phyloP scores from a whole-genome alignment of 2,113 vertebrate species.

The Malurus cyaneus region DNA sequence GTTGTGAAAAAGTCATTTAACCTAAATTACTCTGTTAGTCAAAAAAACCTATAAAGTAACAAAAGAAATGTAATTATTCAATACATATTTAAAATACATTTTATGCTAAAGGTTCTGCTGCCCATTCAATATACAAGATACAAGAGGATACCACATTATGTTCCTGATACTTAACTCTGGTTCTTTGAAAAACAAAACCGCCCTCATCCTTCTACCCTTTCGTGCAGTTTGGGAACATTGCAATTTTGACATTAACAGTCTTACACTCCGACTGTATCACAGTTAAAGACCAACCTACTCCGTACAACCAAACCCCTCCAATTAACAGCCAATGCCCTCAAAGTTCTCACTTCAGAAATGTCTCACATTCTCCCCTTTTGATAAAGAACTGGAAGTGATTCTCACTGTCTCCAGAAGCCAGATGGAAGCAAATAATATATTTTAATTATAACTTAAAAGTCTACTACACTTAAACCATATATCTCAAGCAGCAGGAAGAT shows the following conservation, averaged over 20 bases:
- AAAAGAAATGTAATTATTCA: not conserved
- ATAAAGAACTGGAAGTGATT: not conserved
- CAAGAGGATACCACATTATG: not conserved
- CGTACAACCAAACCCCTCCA: not conserved
- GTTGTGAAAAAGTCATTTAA: constrained; percentile 7
- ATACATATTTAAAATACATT: not conserved
- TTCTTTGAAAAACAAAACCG: not conserved
- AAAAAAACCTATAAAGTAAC: not conserved
- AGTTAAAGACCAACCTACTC: not conserved
- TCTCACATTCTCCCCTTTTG: not conserved
- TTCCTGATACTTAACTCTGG: not conserved
- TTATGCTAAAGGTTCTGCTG: not conserved
- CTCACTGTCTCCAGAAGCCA: not conserved
- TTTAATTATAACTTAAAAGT: not conserved
- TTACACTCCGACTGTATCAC: not conserved
- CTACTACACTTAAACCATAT: not conserved
- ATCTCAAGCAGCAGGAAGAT: not conserved
- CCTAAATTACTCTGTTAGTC: constrained; percentile 19
- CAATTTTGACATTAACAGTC: not conserved
- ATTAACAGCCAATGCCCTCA: not conserved
- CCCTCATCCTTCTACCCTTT: not conserved
- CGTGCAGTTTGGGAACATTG: not conserved
- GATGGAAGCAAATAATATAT: not conserved
- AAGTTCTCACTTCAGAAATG: not conserved
- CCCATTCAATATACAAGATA: not conserved